A percentile compares a stretch with the other conserved stretches of the same genome.
Conservation (phyloP, 2,113 vertebrate species). For the Pseudorectes ferrugineus region DNA sequence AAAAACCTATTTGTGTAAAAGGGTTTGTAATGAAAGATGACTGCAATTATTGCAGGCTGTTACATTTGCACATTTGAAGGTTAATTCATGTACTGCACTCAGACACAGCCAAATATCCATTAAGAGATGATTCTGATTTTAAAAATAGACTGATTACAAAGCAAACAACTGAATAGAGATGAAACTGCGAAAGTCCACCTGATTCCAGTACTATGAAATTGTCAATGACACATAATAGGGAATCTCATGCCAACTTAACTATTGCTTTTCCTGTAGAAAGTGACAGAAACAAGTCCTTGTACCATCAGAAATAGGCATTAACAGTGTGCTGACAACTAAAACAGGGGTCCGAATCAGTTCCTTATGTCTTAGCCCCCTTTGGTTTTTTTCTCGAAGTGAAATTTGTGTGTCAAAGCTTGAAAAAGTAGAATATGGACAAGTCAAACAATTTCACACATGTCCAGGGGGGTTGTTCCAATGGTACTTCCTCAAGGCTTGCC, state of each 20-base stretch:
- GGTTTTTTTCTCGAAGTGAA: not conserved
- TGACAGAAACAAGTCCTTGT: not conserved
- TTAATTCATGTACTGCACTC: not conserved
- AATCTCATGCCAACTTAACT: not conserved
- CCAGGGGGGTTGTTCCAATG: not conserved
- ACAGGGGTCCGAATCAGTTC: not conserved
- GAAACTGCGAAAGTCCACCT: not conserved
- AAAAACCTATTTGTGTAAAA: not conserved
- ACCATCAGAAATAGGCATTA: not conserved
- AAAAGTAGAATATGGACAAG: not conserved
- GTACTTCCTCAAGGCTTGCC: not conserved
- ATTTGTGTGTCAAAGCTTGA: not conserved
- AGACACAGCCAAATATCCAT: not conserved
- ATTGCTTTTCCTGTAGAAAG: not conserved
- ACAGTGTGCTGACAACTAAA: not conserved
- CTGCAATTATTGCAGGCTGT: not conserved
- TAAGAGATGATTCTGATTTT: not conserved
- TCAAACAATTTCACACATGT: rapidly evolving
- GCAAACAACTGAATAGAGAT: not conserved
- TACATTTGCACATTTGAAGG: constrained; percentile 24
- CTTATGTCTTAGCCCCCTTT: not conserved
- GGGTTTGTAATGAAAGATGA: not conserved
- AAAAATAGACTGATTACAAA: constrained; percentile 16
- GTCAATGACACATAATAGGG: not conserved
- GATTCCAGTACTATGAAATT: not conserved